A percentile compares a stretch with the other conserved stretches of the same genome.
Evolutionary conservation across 2,888 invertebrate genomes (phyloP).

Genomic region (Cosmia trapezina): DNA sequence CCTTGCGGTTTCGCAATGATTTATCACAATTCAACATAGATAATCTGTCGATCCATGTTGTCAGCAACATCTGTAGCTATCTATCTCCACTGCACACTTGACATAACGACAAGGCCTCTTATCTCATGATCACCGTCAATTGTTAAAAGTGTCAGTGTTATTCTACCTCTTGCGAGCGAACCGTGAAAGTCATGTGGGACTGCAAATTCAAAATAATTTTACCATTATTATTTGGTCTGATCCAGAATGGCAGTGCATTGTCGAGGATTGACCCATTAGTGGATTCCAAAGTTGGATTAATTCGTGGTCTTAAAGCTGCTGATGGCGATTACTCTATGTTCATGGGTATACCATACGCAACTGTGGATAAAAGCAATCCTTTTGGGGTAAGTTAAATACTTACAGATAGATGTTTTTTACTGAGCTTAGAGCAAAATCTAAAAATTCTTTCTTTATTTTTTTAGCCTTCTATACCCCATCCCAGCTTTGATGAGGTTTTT

Average conservation of each 20-base stretch:
- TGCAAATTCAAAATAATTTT: conserved; percentile 40
- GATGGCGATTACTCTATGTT: conserved; percentile 79
- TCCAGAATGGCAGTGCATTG: conserved; percentile 54
- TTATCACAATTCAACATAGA: conserved; percentile 16
- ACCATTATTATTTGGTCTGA: conserved; percentile 44
- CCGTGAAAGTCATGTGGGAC: conserved; percentile 53
- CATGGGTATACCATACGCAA: conserved; percentile 80
- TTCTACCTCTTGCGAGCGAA: neutral
- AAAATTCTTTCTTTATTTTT: conserved; percentile 31
- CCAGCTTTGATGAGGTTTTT: conserved; percentile 71
- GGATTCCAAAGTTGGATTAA: conserved; percentile 72
- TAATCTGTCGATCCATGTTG: conserved; percentile 13
- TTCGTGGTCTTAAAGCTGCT: conserved; percentile 73
- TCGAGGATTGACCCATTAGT: conserved; percentile 75
- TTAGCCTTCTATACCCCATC: conserved; percentile 73
- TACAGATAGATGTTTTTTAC: neutral
- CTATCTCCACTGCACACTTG: conserved; percentile 31
- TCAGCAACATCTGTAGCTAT: conserved; percentile 31
- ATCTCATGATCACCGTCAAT: conserved; percentile 27
- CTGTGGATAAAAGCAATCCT: conserved; percentile 72
- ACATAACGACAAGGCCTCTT: conserved; percentile 26
- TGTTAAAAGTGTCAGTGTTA: neutral
- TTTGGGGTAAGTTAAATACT: conserved; percentile 76
- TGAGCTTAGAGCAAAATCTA: neutral
- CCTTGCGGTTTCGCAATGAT: conserved; percentile 22